Evolutionary conservation across 2,797 vertebrate species (phyloP).

Genomic region (Mormyrus proboscirostris): DNA sequence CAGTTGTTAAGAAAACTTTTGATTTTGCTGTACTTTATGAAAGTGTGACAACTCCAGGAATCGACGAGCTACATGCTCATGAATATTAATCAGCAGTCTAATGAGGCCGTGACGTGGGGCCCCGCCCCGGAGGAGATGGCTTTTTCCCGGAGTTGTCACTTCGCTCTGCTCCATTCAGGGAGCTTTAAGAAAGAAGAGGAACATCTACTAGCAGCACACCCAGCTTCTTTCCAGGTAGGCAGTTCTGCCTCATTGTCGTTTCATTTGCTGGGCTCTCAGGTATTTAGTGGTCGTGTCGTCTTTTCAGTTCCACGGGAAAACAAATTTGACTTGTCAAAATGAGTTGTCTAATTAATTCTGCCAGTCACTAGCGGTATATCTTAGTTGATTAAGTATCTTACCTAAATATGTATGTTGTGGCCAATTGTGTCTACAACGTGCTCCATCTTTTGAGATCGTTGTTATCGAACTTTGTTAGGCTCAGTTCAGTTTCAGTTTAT

Average conservation of each 20-base stretch:
- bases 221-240: not conserved
- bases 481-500: too few species aligned
- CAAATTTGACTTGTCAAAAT: not conserved
- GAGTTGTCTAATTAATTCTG: not conserved
- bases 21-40: not conserved
- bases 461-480: not conserved
- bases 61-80: not conserved
- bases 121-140: conserved; percentile 10
- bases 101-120: not conserved
- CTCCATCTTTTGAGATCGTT: not conserved
- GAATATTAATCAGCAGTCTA: not conserved
- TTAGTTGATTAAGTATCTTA: not conserved
- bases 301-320: not conserved
- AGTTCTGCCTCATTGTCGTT: not conserved
- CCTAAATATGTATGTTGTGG: not conserved
- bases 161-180: conserved; percentile 33
- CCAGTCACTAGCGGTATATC: not conserved
- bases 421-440: not conserved
- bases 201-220: not conserved
- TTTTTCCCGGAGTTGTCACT: conserved; percentile 40
- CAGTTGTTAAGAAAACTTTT: not conserved
- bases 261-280: not conserved
- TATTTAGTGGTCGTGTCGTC: not conserved
- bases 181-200: not conserved
- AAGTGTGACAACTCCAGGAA: not conserved